Base-by-base conservation (phyloP, 2,888 invertebrate species). In the Xiphydria camelus region DNA sequence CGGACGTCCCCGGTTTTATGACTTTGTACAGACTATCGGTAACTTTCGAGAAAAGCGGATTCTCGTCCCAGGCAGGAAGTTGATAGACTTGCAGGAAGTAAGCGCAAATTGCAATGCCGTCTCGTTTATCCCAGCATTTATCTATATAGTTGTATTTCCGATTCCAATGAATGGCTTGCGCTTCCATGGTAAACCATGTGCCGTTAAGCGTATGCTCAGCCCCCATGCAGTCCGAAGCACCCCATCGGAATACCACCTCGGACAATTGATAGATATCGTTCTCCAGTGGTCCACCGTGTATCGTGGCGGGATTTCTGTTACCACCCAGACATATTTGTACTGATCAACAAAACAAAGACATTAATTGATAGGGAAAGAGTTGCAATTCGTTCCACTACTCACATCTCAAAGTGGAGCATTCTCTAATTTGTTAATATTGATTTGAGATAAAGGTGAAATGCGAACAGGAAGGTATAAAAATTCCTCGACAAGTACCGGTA, bases 101-200 rank as follows among this genome's bases (percentile, higher is more conserved):
- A 4, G 65, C 41, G 25, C 65, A 46, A 10, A 66, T 56, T 2
- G 62, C 64, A 2, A 68, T 39, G 22, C 66, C 68, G 12, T 68
- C 65, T 0, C 41, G 12, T 12, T 61, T 58, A 12, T 60, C 56
- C 46, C 53, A 60, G 37, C 66, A 68, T 17, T 59, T 57, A 5
- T 66, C 58, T 3, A 64, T 45, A 2, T 51, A 45, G 12, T 48
- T 62, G 46, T 68, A 66, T 26, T 33, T 48, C 23, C 47, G 49
- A 36, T 68, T 68, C 45, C 66, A 68, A 21, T 67, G 68, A 29
- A 64, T 33, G 4, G 55, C 55, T 36, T 68, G 66, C 3, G 64
- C 67, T 42, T 68, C 68, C 67, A 68, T 67, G 1, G 67, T 58
- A 31, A 57, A 65, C 59, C 60, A 66, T 5, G 57, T 55, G 4